These are phyloP conservation scores for Chaetodon trifascialis DNA, from an alignment of 2,113 vertebrate genomes.

Conservation along the genomic window DNA sequence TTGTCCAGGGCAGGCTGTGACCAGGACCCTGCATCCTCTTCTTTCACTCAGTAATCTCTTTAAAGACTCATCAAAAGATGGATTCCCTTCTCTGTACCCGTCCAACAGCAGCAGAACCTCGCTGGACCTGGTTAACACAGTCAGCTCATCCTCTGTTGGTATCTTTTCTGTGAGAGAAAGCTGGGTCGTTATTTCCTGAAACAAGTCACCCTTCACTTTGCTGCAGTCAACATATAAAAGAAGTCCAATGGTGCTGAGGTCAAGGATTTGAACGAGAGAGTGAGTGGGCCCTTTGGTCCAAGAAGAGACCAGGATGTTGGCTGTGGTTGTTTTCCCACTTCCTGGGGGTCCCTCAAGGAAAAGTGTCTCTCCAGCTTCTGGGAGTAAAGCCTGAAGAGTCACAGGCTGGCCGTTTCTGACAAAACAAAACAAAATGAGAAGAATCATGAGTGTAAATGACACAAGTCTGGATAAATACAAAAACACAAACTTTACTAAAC, in stretches of 20 bases:
- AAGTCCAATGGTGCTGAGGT: conserved; percentile 42
- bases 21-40: conserved; percentile 60
- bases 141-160: conserved; percentile 36
- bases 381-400: conserved; percentile 51
- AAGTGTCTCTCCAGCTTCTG: conserved; percentile 40
- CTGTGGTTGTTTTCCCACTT: conserved; percentile 52
- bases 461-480: neutral
- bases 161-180: conserved; percentile 9
- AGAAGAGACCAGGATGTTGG: conserved; percentile 56
- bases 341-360: conserved; percentile 60
- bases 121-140: conserved; percentile 21
- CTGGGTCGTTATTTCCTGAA: conserved; percentile 55
- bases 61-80: conserved; percentile 61
- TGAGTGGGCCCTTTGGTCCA: conserved; percentile 50
- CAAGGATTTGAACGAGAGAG: neutral
- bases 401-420: conserved; percentile 60
- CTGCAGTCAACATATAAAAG: conserved; percentile 55
- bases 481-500: neutral
- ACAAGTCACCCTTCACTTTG: conserved; percentile 27
- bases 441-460: too few species aligned
- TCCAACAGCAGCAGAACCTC: conserved; percentile 70
- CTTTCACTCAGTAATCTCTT: conserved; percentile 57
- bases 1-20: conserved; percentile 48
- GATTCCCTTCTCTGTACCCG: conserved; percentile 61
- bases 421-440: neutral